These are phyloP conservation scores for Phalangium opilio DNA, from an alignment of 2,888 invertebrate genomes.

Conservation along the genomic window DNA sequence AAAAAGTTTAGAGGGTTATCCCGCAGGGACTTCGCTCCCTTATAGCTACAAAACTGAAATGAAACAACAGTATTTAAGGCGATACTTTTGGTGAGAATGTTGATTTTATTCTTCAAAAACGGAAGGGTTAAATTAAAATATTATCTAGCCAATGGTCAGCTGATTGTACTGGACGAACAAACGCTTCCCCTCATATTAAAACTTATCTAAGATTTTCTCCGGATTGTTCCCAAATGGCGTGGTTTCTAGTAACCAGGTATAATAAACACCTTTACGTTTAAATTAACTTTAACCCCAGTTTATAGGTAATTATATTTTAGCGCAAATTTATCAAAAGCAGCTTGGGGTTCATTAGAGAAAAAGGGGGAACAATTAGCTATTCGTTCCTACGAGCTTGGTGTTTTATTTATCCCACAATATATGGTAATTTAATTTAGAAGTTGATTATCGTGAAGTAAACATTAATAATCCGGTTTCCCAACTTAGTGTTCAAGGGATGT, in stretches of 20 bases:
- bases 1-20: constrained; percentile 62
- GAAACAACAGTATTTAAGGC: constrained; percentile 69
- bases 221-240: constrained; percentile 49
- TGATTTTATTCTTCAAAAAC: no score
- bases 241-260: constrained; percentile 59
- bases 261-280: neutral
- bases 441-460: no score
- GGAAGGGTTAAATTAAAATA: no score
- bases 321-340: constrained; percentile 90
- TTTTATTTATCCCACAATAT: constrained; percentile 66
- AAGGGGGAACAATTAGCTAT: constrained; percentile 45
- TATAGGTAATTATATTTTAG: constrained; percentile 38
- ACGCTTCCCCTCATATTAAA: constrained; percentile 92
- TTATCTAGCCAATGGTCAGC: constrained; percentile 65
- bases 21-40: constrained; percentile 76
- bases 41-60: constrained; percentile 56
- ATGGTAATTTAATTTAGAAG: no score
- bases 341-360: constrained; percentile 65
- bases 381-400: constrained; percentile 80
- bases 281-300: neutral
- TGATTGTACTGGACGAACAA: constrained; percentile 46
- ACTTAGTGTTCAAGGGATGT: constrained; percentile 1
- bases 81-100: constrained; percentile 49
- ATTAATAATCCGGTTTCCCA: no score
- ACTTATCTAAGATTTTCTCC: constrained; percentile 63